phyloP scores from a whole-genome alignment of 2,888 invertebrate species.

The Sarcophaga caerulescens region DNA sequence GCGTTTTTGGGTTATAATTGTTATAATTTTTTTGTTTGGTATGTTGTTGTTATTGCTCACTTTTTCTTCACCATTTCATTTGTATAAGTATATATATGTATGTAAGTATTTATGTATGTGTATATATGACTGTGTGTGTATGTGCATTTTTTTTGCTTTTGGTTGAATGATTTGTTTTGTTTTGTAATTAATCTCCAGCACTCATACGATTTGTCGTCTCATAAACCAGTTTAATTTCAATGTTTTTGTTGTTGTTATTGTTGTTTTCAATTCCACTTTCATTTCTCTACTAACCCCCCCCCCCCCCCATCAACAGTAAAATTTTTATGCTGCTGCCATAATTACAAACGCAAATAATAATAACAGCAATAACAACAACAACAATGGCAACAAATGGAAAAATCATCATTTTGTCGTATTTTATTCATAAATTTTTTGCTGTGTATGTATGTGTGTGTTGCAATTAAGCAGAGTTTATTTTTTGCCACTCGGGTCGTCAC shows the following conservation, averaged over 20 bases:
- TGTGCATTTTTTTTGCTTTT: constrained; percentile 41
- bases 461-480: constrained; percentile 44
- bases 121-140: not conserved
- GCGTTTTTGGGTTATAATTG: too few relatives aligned
- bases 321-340: constrained; percentile 22
- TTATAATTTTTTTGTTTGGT: not conserved
- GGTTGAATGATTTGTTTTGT: constrained; percentile 46
- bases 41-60: not conserved
- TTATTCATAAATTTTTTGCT: constrained; percentile 55
- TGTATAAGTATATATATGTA: not conserved
- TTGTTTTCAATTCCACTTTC: not conserved
- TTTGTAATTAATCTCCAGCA: constrained; percentile 54
- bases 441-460: not conserved
- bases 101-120: too few relatives aligned
- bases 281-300: not conserved
- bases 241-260: not conserved
- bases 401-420: constrained; percentile 24
- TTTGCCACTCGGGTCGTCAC: constrained; percentile 23
- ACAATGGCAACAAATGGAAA: not conserved
- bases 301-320: constrained; percentile 32
- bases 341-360: constrained; percentile 26
- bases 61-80: constrained; percentile 10
- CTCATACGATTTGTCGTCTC: constrained; percentile 51
- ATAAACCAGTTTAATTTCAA: constrained; percentile 29
- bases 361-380: not conserved